Conservation (phyloP, 2,113 vertebrate species). For the Shinisaurus crocodilurus region DNA sequence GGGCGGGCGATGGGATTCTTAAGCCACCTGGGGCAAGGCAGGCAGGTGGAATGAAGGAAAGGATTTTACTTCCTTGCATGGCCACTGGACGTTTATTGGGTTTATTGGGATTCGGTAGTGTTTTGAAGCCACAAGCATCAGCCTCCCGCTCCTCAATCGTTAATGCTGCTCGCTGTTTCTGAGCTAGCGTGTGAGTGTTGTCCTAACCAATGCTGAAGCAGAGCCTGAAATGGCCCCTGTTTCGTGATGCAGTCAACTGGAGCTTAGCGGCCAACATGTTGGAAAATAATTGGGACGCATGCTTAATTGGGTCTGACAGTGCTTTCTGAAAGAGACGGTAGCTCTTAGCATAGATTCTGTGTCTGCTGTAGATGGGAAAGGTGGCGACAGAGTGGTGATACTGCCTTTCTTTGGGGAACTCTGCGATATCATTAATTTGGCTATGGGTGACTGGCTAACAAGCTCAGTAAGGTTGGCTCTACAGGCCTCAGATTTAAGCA, state of each 20-base stretch:
- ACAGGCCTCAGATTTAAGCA: background rate
- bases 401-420: background rate
- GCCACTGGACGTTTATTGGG: background rate
- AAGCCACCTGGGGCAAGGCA: background rate
- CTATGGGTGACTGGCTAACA: background rate
- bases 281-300: background rate
- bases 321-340: background rate
- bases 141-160: background rate
- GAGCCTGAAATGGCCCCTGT: background rate
- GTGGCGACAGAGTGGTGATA: background rate
- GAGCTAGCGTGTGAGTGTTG: background rate
- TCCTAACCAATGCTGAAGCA: background rate
- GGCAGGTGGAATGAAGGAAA: background rate
- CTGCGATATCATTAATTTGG: background rate
- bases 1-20: background rate
- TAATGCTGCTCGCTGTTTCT: background rate
- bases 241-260: background rate
- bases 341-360: background rate
- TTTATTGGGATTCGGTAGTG: background rate
- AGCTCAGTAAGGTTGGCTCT: background rate
- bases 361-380: background rate
- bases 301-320: background rate
- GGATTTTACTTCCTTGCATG: background rate
- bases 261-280: background rate
- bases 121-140: background rate